Base-by-base conservation (phyloP, 2,797 vertebrate species). In the Chromis chromis region DNA sequence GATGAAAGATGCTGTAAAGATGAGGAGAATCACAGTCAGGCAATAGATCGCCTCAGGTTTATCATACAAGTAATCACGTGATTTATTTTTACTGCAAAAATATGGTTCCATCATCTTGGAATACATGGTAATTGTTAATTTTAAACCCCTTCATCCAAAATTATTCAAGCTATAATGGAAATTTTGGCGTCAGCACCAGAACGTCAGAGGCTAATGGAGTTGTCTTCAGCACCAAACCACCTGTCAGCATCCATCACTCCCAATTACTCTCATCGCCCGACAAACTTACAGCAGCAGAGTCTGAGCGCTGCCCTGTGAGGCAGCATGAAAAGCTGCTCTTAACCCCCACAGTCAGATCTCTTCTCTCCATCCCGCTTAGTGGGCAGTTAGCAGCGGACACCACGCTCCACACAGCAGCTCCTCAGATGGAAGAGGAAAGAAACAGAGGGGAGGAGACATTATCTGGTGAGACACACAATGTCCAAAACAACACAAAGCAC, bases 391-490 rank as follows among this genome's bases (percentile, higher is more conserved):
- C 8, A 27, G 73, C 33, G 79, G 75, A 70, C 76, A 78, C 74
- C 62, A 68, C 44, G 77, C 88, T 86, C 88, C 65, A 60, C 83
- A 66, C 21, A 19, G 78, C 81, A 76, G 64, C 48, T 60, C 74
- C 4, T 80, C 55, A 72, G 77, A 56, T 48, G 70, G 81, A 85
- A 87, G 24, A 87, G 87, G 2, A 31, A 66, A 86, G 78, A 36
- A 24, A 62, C 72, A 67, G 85, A 85, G 89, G 87, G 82, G 81
- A 76, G 85, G 80, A 76, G 88, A 89, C 87, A 84, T 93, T 87
- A 83, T 93, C 93, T 88, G 73, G 69, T 77, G 33, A 88, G 84
- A 92, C 71, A 74, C 80, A 88, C 81, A 81, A 91, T 90, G 86
- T 12, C 33, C 84, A 67, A 74, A 81, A 74, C 28, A 63, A 85